Evolutionary conservation across 2,888 invertebrate genomes (phyloP), one percentile per base, ranked within the genome.

Genomic region (Pollenia amentaria): DNA sequence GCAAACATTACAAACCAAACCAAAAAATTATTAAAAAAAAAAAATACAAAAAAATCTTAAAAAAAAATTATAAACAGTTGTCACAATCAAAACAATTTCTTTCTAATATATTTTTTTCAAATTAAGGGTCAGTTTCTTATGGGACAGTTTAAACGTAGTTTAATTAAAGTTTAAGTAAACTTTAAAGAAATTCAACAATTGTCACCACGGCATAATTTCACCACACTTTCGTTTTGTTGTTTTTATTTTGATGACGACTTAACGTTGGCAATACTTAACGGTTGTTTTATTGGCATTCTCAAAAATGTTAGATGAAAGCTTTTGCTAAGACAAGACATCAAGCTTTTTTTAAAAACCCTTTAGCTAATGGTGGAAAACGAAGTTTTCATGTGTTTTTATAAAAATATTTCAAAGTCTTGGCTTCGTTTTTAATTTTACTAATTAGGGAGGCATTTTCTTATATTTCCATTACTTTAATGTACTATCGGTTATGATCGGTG

Each of bases 1-100:
- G 83, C 65, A 88, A 87, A 88, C 81, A 87, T 85, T 40, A 53
- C 21, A 87, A 84, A 84, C 51, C 88, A 89, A 88, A 77, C 18
- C 64, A 85, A 86, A 85, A 75, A 69, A 88, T 88, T 10, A 75
- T 77, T 69, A 64, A 79, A 67, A 75, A 78, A 76, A 67, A 79
- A 81, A 84, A 78, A 78, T 51, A 78, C 60, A 75, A 83, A 79
- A 70, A 82, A 67, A 51, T 70, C 81, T 44, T 16, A 16, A 60
- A 83, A 87, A 42, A 38, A 67, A 76, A 75, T 48, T 79, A 29
- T 80, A 73, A 86, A 86, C 70, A 77, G 85, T 85, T 82, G 79
- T 79, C 84, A 76, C 84, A 77, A 76, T 84, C 84, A 85, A 85
- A 84, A 79, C 81, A 86, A 78, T 75, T 67, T 60, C 75, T 78